These are phyloP conservation scores for Ennomos fuscantarius DNA, from an alignment of 2,888 invertebrate species.

Conservation along the genomic window DNA sequence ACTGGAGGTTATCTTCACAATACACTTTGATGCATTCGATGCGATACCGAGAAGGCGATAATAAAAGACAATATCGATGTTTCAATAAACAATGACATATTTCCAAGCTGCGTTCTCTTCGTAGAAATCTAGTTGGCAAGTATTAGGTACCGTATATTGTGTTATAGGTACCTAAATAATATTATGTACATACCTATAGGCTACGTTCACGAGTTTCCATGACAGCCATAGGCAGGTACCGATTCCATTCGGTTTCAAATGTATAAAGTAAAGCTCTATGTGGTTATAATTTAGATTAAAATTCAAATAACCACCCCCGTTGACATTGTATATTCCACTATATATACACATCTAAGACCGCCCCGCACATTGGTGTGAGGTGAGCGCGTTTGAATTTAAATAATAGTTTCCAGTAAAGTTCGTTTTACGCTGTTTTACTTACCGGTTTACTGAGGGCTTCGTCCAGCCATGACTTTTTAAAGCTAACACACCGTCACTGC, in stretches of 20 bases:
- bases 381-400: slow-evolving; percentile 47
- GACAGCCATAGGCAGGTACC: slow-evolving; percentile 17
- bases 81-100: slow-evolving; percentile 51
- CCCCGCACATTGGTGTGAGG: slow-evolving; percentile 21
- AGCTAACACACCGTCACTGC: slow-evolving; percentile 65
- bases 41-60: slow-evolving; percentile 52
- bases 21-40: slow-evolving; percentile 40
- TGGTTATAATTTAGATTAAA: slow-evolving; percentile 17
- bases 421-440: slow-evolving; percentile 80
- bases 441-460: slow-evolving; percentile 78
- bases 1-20: slow-evolving; percentile 24
- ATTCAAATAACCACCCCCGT: slow-evolving; percentile 26
- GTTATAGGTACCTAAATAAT: too few species aligned
- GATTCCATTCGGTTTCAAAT: slow-evolving; percentile 40
- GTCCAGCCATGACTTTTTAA: slow-evolving; percentile 69
- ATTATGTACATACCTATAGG: too few species aligned
- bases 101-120: slow-evolving; percentile 43
- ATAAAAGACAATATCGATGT: slow-evolving; percentile 58
- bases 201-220: too few species aligned
- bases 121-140: slow-evolving; percentile 53
- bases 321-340: too few species aligned
- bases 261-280: slow-evolving; percentile 34
- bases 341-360: too few species aligned
- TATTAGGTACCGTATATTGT: slow-evolving; percentile 3
- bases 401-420: slow-evolving; percentile 64